Conservation (phyloP, 2,888 invertebrate genomes). For the Agrochola macilenta region DNA sequence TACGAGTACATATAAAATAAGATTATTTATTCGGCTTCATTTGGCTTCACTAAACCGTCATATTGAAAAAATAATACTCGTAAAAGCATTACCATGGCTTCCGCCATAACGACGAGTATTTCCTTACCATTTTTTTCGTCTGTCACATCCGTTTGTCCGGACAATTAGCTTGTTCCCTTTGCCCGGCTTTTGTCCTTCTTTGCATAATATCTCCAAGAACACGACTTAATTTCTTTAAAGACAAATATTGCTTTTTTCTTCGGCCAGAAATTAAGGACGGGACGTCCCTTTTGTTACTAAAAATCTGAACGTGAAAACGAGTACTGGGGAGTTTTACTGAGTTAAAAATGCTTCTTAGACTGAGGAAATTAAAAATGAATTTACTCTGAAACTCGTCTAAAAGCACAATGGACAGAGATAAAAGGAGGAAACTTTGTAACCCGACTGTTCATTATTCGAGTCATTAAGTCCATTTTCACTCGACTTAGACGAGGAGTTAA, state of each 20-base stretch:
- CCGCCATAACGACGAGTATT: constrained; percentile 74
- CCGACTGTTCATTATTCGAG: constrained; percentile 78
- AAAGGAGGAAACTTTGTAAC: constrained; percentile 71
- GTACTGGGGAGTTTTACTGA: constrained; percentile 45
- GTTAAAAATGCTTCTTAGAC: constrained; percentile 62
- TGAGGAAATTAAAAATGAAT: constrained; percentile 73
- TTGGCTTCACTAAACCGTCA: constrained; percentile 45
- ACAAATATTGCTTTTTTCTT: constrained; percentile 70
- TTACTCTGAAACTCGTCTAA: constrained; percentile 67
- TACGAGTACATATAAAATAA: constrained; percentile 13
- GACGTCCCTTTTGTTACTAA: constrained; percentile 46
- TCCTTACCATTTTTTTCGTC: constrained; percentile 73
- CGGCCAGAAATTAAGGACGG: constrained; percentile 55
- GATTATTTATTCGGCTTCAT: constrained; percentile 35
- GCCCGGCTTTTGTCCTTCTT: constrained; percentile 68
- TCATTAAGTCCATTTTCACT: constrained; percentile 75
- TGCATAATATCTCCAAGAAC: constrained; percentile 75
- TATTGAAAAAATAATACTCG: constrained; percentile 59
- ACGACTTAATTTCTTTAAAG: constrained; percentile 75
- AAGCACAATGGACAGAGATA: constrained; percentile 71
- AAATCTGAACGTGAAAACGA: constrained; percentile 53
- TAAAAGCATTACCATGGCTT: constrained; percentile 72
- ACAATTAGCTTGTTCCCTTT: constrained; percentile 78
- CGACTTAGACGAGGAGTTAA: constrained; percentile 73
- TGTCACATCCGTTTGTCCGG: constrained; percentile 78